phyloP scores from a whole-genome alignment of 2,888 invertebrate genomes.

The Epinotia ramella region DNA sequence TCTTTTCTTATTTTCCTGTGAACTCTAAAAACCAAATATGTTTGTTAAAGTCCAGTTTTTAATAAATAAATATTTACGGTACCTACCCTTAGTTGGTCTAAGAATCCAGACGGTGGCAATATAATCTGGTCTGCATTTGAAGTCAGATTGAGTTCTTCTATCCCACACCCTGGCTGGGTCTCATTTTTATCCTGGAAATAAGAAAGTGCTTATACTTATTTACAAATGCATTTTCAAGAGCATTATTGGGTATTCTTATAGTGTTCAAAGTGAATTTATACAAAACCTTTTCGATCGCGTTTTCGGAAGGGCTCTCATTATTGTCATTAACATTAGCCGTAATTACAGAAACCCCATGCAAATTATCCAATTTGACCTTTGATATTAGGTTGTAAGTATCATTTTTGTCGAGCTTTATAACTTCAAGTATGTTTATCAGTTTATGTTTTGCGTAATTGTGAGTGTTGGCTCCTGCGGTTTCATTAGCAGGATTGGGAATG shows the following conservation, averaged over 20 bases:
- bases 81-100: conserved; percentile 61
- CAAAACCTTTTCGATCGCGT: conserved; percentile 9
- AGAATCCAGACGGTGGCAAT: conserved; percentile 71
- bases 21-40: conserved; percentile 51
- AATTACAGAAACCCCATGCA: conserved; percentile 62
- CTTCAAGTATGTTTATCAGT: conserved; percentile 74
- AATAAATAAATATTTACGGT: background rate
- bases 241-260: background rate
- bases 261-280: background rate
- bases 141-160: conserved; percentile 63
- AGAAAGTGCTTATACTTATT: background rate
- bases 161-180: conserved; percentile 50
- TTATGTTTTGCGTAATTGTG: conserved; percentile 67
- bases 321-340: conserved; percentile 46
- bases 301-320: background rate
- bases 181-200: conserved; percentile 29
- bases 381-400: conserved; percentile 65
- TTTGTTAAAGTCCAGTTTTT: background rate
- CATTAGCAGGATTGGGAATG: conserved; percentile 44
- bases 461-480: conserved; percentile 46
- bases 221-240: conserved; percentile 1
- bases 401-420: conserved; percentile 63
- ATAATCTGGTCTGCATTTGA: conserved; percentile 55
- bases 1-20: conserved; percentile 62
- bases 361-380: conserved; percentile 60